Percentiles rank a stretch among this genome's conserved stretches.
Evolutionary conservation across 2,888 invertebrate species (phyloP).

Genomic region (Caenorhabditis auriculariae): DNA sequence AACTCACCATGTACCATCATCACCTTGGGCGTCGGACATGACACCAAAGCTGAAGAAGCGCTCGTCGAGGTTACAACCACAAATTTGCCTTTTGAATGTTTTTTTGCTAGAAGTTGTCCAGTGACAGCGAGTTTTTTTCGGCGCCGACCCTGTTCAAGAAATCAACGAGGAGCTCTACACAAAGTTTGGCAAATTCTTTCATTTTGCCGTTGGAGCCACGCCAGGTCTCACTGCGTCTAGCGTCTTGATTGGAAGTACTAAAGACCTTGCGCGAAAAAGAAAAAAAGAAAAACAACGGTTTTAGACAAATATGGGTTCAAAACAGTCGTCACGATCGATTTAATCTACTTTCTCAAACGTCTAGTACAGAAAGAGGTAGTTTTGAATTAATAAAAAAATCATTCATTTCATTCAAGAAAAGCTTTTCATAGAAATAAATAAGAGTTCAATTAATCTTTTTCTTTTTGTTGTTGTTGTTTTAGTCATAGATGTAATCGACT

Average conservation of each 20-base stretch:
- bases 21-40: constrained; percentile 31
- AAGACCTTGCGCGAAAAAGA: not conserved
- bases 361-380: constrained; percentile 14
- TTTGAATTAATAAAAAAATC: not conserved
- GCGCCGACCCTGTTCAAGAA: constrained; percentile 33
- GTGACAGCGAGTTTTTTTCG: constrained; percentile 14
- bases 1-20: constrained; percentile 14
- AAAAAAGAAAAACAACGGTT: not conserved
- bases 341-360: constrained; percentile 24
- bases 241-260: constrained; percentile 18
- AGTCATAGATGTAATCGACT: no score
- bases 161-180: constrained; percentile 27
- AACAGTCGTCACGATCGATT: constrained; percentile 24
- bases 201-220: constrained; percentile 22
- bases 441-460: no score
- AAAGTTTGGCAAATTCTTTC: constrained; percentile 23
- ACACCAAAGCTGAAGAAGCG: constrained; percentile 20
- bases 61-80: constrained; percentile 6
- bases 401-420: no score
- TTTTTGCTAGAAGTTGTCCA: constrained; percentile 6
- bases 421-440: no score
- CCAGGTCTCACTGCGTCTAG: constrained; percentile 17
- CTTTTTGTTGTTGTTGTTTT: no score
- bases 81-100: not conserved
- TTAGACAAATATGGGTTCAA: constrained; percentile 11